Evolutionary conservation across 1,140 invertebrate genomes (phyloP), one percentile per base, ranked within the genome.

Genomic region (Ceratina japonica): DNA sequence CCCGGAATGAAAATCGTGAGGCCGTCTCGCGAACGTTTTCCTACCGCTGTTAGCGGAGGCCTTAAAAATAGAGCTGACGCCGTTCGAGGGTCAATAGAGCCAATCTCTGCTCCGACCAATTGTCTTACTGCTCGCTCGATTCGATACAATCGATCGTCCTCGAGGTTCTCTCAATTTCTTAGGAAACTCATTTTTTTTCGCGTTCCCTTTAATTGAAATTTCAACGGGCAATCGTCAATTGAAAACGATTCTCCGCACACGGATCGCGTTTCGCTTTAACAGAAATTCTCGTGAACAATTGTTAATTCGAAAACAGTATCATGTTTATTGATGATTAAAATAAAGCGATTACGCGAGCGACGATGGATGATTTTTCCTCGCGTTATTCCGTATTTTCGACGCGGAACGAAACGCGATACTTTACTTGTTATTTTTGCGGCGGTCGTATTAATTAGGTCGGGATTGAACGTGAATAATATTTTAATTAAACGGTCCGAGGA

Each of bases 11-110:
- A 75, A 75, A 37, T 16, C 56, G n/a, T 65, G 56, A 70, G 37
- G 56, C 12, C 15, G 1, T 20, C 16, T 70, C 54, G 63, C 54
- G 13, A 49, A 20, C 10, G 49, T 12, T 20, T 37, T 64, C 44
- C 20, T 18, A 16, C 31, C 10, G 12, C 3, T 7, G 44, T 22
- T n/a, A 15, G 22, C 31, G 49, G 37, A 44, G 31, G 31, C 37
- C 74, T 68, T 62, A 71, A 77, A 71, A 77, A 77, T 77, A 77
- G 75, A 71, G 18, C 75, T 71, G 75, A 77, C 75, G 75, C 56
- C 16, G 16, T 37, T 18, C 58, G 4, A n/a, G 49, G 58, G 75
- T 77, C 66, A 77, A 77, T 61, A 71, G 68, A 71, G 58, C 37
- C 68, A 24, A 77, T 77, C 75, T 71, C 8, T 71, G 37, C 12